phyloP scores from a whole-genome alignment of 1,140 invertebrate genomes.

The Lithobius niger region DNA sequence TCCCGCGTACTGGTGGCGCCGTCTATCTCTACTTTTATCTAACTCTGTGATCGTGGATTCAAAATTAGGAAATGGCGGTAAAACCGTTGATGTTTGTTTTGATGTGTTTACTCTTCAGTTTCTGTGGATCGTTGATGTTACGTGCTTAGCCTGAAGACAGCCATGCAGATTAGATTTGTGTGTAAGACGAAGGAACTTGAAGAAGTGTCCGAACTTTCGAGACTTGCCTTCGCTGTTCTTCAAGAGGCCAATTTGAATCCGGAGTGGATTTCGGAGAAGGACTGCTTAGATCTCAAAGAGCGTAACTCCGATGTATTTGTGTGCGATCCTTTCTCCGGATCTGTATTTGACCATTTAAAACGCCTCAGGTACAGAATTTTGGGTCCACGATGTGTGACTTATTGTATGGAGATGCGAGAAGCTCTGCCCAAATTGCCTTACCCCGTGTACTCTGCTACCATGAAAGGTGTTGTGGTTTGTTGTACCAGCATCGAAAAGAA shows the following conservation, averaged over 20 bases:
- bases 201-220: too few species aligned
- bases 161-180: too few species aligned
- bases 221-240: too few species aligned
- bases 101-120: too few species aligned
- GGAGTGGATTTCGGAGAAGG: neutral
- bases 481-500: neutral
- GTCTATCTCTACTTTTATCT: too few species aligned
- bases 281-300: neutral
- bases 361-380: neutral
- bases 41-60: too few species aligned
- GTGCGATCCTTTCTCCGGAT: neutral
- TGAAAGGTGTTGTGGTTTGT: slow-evolving; percentile 58
- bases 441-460: slow-evolving; percentile 66
- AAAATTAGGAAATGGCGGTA: too few species aligned
- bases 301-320: neutral
- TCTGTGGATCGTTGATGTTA: too few species aligned
- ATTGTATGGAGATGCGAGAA: neutral
- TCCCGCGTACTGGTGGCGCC: too few species aligned
- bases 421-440: slow-evolving; percentile 56
- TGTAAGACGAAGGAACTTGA: too few species aligned
- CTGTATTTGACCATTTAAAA: slow-evolving; percentile 1
- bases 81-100: too few species aligned
- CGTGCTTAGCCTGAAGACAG: too few species aligned
- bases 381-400: neutral
- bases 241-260: neutral